Percentiles rank a stretch among this genome's conserved stretches.
Evolutionary conservation across 1,140 invertebrate genomes (phyloP).

Genomic region (Xylocopa sonorina): DNA sequence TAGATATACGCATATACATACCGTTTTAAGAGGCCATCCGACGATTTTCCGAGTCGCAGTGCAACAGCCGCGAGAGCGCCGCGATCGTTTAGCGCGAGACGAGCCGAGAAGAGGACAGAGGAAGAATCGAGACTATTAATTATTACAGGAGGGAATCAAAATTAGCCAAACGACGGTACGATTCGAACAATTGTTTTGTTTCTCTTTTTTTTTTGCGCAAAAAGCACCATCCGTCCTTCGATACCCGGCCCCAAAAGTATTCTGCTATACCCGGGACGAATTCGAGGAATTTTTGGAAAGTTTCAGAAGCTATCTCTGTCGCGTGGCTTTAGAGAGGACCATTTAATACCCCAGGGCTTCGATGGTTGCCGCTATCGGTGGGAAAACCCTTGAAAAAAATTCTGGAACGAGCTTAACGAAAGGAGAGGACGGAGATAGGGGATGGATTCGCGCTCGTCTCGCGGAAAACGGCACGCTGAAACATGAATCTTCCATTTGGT

Average conservation of each 20-base stretch:
- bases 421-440: too few relatives aligned
- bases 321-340: background rate
- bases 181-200: too few relatives aligned
- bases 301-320: too few relatives aligned
- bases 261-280: too few relatives aligned
- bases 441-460: slow-evolving; percentile 25
- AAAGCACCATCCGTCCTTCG: too few relatives aligned
- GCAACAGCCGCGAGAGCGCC: background rate
- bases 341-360: background rate
- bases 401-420: slow-evolving; percentile 33
- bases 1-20: slow-evolving; percentile 19
- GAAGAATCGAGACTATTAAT: too few relatives aligned
- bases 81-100: slow-evolving; percentile 11
- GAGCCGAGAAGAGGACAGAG: too few relatives aligned
- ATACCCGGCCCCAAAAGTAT: too few relatives aligned
- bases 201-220: too few relatives aligned
- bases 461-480: slow-evolving; percentile 50
- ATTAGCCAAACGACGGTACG: too few relatives aligned
- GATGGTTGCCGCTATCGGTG: background rate
- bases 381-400: background rate
- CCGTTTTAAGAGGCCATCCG: slow-evolving; percentile 18
- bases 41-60: slow-evolving; percentile 13
- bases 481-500: slow-evolving; percentile 82
- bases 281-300: too few relatives aligned
- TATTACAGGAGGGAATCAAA: too few relatives aligned